Percentiles rank a stretch among this genome's conserved stretches.
These are phyloP conservation scores for Lophochroa leadbeateri DNA, from an alignment of 2,113 vertebrate genomes.

Conservation along the genomic window DNA sequence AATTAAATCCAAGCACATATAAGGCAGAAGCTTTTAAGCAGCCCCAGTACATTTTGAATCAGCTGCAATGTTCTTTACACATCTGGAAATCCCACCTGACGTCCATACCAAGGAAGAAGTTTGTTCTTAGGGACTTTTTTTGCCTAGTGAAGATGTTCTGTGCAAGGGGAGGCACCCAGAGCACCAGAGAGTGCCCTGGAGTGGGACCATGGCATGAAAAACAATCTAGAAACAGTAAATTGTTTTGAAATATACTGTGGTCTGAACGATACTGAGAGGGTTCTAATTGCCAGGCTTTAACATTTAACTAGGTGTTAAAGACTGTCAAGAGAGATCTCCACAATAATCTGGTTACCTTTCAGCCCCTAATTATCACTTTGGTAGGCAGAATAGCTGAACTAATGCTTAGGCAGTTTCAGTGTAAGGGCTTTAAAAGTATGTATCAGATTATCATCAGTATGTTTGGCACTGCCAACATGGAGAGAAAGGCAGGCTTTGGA, in stretches of 20 bases:
- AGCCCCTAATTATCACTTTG: background rate
- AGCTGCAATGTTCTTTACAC: background rate
- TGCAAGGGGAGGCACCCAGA: background rate
- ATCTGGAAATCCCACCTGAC: background rate
- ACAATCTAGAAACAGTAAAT: background rate
- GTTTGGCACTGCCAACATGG: background rate
- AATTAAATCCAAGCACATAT: background rate
- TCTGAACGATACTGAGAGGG: background rate
- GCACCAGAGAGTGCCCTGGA: background rate
- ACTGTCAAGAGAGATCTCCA: background rate
- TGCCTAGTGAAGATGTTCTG: background rate
- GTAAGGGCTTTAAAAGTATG: background rate
- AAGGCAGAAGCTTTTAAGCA: background rate
- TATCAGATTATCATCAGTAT: background rate
- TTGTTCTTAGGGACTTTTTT: background rate
- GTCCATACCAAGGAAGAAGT: background rate
- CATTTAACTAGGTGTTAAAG: background rate
- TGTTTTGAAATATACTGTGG: background rate
- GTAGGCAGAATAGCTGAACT: background rate
- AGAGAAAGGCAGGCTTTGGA: background rate
- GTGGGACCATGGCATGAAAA: background rate
- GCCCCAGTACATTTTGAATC: background rate
- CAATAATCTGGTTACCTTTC: slow-evolving; percentile 11
- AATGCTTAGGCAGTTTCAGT: background rate
- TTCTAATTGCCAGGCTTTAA: background rate